Evolutionary conservation across 2,888 invertebrate genomes (phyloP), one percentile per base, ranked within the genome.

Genomic region (Emesis furor): DNA sequence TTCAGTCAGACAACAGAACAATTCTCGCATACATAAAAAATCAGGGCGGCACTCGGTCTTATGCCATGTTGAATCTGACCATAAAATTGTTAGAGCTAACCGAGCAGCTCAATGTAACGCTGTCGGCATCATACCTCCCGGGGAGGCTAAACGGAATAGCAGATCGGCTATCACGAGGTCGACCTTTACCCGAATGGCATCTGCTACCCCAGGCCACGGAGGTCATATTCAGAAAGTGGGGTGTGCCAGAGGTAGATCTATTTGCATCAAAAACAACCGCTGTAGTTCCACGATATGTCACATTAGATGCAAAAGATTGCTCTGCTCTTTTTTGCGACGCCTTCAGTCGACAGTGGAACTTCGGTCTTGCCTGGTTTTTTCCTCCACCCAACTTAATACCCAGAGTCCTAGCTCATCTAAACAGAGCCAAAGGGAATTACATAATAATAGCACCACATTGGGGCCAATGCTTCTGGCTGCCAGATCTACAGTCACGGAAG

Each of bases 111-210:
- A 46, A 81, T 1, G 78, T 87, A 42, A 80, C 75, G 1, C 71
- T 88, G 67, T 81, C 85, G 46, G 82, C 83, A 84, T 17, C 62
- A 1, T 62, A 62, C 24, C 62, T 30, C 62, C 62, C 62, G 62
- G 62, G 17, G 62, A 62, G 62, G 62, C 62, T 62, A 62, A 62
- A 62, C 8, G 62, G 30, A 24, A 62, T 10, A 62, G 62, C 86
- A 17, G 85, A 87, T 76, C n/a, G 81, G 2, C 75, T 87, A 7
- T 88, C 88, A 55, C 55, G 85, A 4, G 35, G 42, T 8, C 17
- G 72, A 32, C 35, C 39, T 1, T 68, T 84, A 1, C 82, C 88
- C 12, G 88, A 89, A 51, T 90, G 88, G 89, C 89, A 87, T 42
- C 79, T 89, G 0, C 37, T 76, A 10, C 84, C 73, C 12, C 42